Evolutionary conservation across 2,113 vertebrate genomes (phyloP).

Genomic region (Dascyllus trimaculatus): DNA sequence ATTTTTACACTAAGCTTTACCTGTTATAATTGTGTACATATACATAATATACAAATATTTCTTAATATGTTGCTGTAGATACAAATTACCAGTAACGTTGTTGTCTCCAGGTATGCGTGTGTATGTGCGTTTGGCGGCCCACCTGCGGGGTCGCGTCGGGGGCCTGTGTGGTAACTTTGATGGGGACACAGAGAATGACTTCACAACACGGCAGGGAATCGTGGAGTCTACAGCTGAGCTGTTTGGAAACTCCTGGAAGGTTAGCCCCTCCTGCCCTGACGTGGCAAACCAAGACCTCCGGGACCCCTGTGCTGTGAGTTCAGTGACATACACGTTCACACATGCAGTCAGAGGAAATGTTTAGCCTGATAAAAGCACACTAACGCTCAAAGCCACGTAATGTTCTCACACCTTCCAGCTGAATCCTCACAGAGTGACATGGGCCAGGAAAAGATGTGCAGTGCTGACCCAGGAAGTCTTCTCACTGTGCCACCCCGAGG

Average conservation of each 20-base stretch:
- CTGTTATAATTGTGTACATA: no score
- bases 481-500: constrained; percentile 83
- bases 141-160: constrained; percentile 84
- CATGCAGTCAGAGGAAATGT: background rate
- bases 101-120: constrained; percentile 88
- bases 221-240: constrained; percentile 89
- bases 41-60: no score
- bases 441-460: constrained; percentile 88
- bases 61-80: no score
- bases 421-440: constrained; percentile 85
- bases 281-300: constrained; percentile 80
- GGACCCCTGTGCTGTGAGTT: constrained; percentile 88
- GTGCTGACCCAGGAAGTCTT: constrained; percentile 87
- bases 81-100: background rate
- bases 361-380: background rate
- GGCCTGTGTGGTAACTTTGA: constrained; percentile 95
- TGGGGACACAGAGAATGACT: constrained; percentile 91
- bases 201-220: constrained; percentile 89
- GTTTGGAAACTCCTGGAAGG: constrained; percentile 94
- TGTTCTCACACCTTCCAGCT: constrained; percentile 57
- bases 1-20: no score
- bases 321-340: background rate
- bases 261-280: constrained; percentile 91
- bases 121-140: constrained; percentile 87
- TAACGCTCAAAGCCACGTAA: background rate